phyloP scores from a whole-genome alignment of 2,797 vertebrate species.

The Balearica regulorum region DNA sequence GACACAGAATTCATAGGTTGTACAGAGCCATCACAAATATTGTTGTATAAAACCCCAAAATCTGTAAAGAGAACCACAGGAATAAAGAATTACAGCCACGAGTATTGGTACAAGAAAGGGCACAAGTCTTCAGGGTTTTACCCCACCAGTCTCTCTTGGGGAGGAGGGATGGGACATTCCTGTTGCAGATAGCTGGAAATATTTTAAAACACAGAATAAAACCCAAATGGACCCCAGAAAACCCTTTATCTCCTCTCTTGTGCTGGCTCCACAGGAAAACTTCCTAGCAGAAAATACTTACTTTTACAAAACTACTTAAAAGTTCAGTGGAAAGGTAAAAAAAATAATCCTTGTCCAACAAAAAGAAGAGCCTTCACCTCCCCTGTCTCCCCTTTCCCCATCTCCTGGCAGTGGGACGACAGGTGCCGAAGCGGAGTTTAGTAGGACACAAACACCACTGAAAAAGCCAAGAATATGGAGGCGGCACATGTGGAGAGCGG shows the following conservation, averaged over 20 bases:
- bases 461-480: background rate
- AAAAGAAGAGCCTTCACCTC: background rate
- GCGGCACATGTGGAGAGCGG: background rate
- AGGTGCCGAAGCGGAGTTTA: background rate
- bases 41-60: background rate
- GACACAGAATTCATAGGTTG: background rate
- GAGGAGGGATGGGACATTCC: background rate
- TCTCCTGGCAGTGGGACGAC: background rate
- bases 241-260: background rate
- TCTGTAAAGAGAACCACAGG: background rate
- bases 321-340: background rate
- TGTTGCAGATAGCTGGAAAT: background rate
- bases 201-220: background rate
- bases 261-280: background rate
- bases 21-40: background rate
- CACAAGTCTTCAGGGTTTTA: background rate
- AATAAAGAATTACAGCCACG: background rate
- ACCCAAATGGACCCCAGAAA: background rate
- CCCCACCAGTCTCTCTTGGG: background rate
- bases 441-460: background rate
- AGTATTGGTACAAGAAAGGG: background rate
- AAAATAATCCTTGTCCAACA: background rate
- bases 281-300: background rate
- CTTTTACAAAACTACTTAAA: background rate
- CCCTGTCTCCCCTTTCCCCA: background rate